Evolutionary conservation across 1,140 invertebrate genomes (phyloP).

Genomic region (Leptonema lineaticorne): DNA sequence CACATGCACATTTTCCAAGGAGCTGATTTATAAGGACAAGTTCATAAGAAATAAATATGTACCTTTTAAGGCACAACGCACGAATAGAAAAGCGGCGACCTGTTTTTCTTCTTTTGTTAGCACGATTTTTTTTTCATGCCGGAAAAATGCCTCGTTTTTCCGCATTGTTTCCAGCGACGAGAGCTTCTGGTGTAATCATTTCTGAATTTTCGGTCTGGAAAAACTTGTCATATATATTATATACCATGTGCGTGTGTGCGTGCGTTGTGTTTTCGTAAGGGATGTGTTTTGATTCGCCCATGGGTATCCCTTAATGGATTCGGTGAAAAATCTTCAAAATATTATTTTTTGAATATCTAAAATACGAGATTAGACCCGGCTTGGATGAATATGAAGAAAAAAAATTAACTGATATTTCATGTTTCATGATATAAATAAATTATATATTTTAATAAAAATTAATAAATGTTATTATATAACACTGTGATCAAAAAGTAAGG

Average conservation of each 20-base stretch:
- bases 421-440: too few relatives aligned
- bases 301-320: conserved; percentile 16
- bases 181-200: background rate
- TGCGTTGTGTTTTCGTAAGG: background rate
- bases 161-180: background rate
- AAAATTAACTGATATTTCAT: background rate
- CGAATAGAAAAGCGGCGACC: too few relatives aligned
- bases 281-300: too few relatives aligned
- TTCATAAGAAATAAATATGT: background rate
- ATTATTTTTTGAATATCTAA: conserved; percentile 23
- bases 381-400: background rate
- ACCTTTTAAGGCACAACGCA: conserved; percentile 4
- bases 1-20: too few relatives aligned
- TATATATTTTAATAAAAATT: too few relatives aligned
- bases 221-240: background rate
- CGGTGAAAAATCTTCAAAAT: conserved; percentile 20
- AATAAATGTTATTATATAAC: too few relatives aligned
- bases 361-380: conserved; percentile 11
- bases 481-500: too few relatives aligned
- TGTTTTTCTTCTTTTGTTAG: too few relatives aligned
- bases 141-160: background rate
- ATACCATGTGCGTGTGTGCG: background rate
- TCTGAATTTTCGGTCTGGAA: background rate
- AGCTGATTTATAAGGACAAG: conserved; percentile 1
- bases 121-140: too few relatives aligned